These are phyloP conservation scores for Gallinago jamesoni DNA, from an alignment of 2,113 vertebrate species.

Conservation along the genomic window DNA sequence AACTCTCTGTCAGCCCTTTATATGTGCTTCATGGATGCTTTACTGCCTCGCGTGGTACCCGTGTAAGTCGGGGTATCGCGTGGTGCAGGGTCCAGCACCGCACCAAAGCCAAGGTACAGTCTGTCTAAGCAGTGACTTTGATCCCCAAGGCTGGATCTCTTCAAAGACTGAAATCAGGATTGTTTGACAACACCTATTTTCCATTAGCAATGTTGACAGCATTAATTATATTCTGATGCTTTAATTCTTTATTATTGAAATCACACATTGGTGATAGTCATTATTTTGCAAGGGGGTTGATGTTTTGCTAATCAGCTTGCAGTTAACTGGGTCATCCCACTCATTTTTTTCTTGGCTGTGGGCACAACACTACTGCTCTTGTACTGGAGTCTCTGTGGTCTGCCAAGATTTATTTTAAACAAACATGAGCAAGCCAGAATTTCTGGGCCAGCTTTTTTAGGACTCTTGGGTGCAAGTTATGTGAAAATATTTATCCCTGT, in stretches of 20 bases:
- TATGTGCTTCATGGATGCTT: not conserved
- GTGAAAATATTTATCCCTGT: constrained; percentile 66
- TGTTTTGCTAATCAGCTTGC: constrained; percentile 56
- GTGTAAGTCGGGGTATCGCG: fast-evolving
- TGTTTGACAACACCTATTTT: constrained; percentile 67
- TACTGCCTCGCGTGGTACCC: not conserved
- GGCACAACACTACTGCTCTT: constrained; percentile 50
- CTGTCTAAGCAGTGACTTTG: constrained; percentile 36
- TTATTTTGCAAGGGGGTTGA: constrained; percentile 55
- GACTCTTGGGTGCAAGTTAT: constrained; percentile 62
- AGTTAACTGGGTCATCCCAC: constrained; percentile 62
- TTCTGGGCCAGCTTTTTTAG: constrained; percentile 58
- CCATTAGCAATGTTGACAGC: constrained; percentile 62
- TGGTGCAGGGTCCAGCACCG: not conserved
- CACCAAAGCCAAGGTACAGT: not conserved
- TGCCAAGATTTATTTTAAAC: constrained; percentile 69
- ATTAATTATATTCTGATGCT: constrained; percentile 58
- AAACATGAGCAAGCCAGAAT: constrained; percentile 52
- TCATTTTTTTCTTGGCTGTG: constrained; percentile 51
- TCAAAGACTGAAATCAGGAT: constrained; percentile 54
- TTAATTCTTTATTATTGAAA: constrained; percentile 68
- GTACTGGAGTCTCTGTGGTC: constrained; percentile 60
- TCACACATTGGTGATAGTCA: constrained; percentile 58
- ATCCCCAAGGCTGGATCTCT: constrained; percentile 45
- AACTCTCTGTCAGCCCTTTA: not conserved